Conservation (phyloP, 2,113 vertebrate species). For the Morone chrysops region DNA sequence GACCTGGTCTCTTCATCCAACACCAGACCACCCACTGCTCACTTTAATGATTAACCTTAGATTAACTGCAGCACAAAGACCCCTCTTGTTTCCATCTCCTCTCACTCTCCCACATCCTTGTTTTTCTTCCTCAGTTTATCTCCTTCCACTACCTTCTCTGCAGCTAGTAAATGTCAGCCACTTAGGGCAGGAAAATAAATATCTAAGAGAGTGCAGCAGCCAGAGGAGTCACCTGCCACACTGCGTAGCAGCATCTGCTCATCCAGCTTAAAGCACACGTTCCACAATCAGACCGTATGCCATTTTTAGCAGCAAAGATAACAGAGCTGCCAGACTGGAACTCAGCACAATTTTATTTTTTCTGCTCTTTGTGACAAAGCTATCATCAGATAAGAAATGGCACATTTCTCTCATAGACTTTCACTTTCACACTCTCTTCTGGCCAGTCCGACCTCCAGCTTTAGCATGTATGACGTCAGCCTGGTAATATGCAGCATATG, state of each 20-base stretch:
- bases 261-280: constrained; percentile 47
- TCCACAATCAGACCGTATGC: constrained; percentile 24
- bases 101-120: background rate
- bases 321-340: constrained; percentile 10
- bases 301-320: constrained; percentile 52
- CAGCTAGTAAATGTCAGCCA: constrained; percentile 60
- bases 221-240: constrained; percentile 52
- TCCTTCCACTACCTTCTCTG: constrained; percentile 30
- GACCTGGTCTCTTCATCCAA: constrained; percentile 47
- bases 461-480: constrained; percentile 31
- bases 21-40: constrained; percentile 61
- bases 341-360: constrained; percentile 7
- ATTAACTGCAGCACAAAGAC: constrained; percentile 68
- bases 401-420: background rate
- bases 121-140: constrained; percentile 35
- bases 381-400: background rate
- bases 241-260: constrained; percentile 54
- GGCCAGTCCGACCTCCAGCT: constrained; percentile 7
- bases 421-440: background rate
- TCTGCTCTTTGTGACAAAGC: constrained; percentile 1
- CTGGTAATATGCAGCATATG: constrained; percentile 20
- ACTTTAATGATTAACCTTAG: constrained; percentile 69
- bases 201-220: constrained; percentile 30
- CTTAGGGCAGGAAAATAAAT: constrained; percentile 53
- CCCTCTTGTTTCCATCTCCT: constrained; percentile 42